Conservation (phyloP, 2,797 vertebrate species). For the Tragopan temminckii region DNA sequence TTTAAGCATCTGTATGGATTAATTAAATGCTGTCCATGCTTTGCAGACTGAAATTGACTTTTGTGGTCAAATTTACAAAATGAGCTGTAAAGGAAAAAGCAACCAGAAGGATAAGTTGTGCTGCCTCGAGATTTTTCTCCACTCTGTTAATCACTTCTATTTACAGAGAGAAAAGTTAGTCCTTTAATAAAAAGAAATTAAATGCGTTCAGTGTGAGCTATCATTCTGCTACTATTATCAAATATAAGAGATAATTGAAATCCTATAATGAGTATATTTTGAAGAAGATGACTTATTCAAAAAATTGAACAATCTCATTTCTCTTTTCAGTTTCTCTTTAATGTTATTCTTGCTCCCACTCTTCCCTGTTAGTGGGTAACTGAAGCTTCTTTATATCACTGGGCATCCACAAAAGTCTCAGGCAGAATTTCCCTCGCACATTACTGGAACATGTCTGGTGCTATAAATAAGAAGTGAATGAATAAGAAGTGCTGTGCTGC, state of each 20-base stretch:
- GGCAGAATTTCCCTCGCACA: not conserved
- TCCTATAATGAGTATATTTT: not conserved
- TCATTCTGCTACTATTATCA: not conserved
- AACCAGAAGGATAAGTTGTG: not conserved
- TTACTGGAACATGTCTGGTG: not conserved
- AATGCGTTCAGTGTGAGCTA: not conserved
- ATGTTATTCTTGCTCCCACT: not conserved
- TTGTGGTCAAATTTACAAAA: not conserved
- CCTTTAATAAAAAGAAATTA: not conserved
- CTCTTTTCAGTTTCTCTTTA: not conserved
- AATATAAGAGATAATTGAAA: constrained; percentile 17
- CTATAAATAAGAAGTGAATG: not conserved
- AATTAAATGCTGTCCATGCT: constrained; percentile 32
- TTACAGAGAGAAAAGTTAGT: not conserved
- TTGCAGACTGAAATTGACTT: constrained; percentile 23
- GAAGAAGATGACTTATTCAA: not conserved
- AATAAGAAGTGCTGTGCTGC: not conserved
- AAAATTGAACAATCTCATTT: not conserved
- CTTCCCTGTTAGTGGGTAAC: not conserved
- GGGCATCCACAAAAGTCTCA: not conserved
- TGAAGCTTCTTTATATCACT: not conserved
- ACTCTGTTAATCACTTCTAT: not conserved
- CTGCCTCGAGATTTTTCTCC: not conserved
- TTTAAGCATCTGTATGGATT: constrained; percentile 29
- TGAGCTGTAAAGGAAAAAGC: not conserved